phyloP scores from a whole-genome alignment of 1,140 invertebrate genomes.

The Sweltsa coloradensis region DNA sequence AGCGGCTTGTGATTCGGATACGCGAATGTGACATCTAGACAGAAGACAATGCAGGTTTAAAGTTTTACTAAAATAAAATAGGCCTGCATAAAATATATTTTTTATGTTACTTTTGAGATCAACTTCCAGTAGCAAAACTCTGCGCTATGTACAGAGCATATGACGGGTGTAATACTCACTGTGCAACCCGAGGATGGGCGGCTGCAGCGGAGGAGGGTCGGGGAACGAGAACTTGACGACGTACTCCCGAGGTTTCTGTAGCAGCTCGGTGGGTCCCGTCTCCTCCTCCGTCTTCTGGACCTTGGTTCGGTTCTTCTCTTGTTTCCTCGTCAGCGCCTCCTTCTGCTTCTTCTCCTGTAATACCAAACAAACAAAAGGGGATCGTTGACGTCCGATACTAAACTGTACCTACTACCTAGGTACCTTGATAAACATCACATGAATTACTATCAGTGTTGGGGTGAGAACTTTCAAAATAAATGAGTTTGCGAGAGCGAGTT shows the following conservation, averaged over 20 bases:
- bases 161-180: slow-evolving; percentile 39
- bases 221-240: slow-evolving; percentile 96
- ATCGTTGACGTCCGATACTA: no score
- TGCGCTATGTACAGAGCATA: neutral
- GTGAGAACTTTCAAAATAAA: no score
- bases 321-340: slow-evolving; percentile 83
- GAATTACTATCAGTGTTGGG: no score
- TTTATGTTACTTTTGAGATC: slow-evolving; percentile 19
- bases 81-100: slow-evolving; percentile 29
- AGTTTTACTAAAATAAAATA: slow-evolving; percentile 3
- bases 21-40: slow-evolving; percentile 68
- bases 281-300: slow-evolving; percentile 64
- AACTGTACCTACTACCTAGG: no score
- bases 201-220: slow-evolving; percentile 85
- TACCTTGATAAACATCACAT: no score
- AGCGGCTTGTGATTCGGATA: slow-evolving; percentile 68
- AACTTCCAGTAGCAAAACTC: slow-evolving; percentile 5
- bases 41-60: slow-evolving; percentile 22
- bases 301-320: slow-evolving; percentile 78
- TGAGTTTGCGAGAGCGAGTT: no score
- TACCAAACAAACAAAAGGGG: no score
- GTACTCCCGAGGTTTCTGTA: slow-evolving; percentile 85
- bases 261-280: slow-evolving; percentile 57
- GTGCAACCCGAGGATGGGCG: slow-evolving; percentile 88
- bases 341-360: slow-evolving; percentile 79